A percentile compares a stretch with the other conserved stretches of the same genome.
phyloP scores from a whole-genome alignment of 2,797 vertebrate species.

The Knipowitschia caucasica region DNA sequence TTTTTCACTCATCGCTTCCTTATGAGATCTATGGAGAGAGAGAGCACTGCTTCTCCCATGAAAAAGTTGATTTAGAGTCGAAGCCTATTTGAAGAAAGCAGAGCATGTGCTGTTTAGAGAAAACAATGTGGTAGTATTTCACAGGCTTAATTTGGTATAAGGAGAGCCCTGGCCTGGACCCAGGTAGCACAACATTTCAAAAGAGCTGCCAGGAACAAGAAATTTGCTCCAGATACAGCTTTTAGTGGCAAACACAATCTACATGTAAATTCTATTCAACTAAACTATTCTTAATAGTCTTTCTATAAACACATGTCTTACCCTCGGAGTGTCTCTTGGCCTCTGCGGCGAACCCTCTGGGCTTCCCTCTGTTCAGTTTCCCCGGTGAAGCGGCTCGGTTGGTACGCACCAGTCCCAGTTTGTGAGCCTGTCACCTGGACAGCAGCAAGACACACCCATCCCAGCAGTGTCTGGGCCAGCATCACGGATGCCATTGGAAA shows the following conservation, averaged over 20 bases:
- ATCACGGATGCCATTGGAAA: constrained; percentile 76
- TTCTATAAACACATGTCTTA: constrained; percentile 48
- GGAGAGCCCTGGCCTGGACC: constrained; percentile 44
- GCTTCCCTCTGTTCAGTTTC: constrained; percentile 77
- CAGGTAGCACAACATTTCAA: constrained; percentile 55
- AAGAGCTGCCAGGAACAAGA: constrained; percentile 47
- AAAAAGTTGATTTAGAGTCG: constrained; percentile 54
- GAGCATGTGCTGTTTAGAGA: constrained; percentile 63
- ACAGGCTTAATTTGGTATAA: constrained; percentile 55
- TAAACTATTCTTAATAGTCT: background rate
- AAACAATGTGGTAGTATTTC: constrained; percentile 71
- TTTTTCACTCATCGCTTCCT: constrained; percentile 44
- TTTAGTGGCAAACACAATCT: constrained; percentile 13
- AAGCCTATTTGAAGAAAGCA: constrained; percentile 44
- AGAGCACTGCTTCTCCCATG: constrained; percentile 42
- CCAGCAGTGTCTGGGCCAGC: constrained; percentile 82
- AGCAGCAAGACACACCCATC: constrained; percentile 73
- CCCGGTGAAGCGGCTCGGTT: constrained; percentile 75
- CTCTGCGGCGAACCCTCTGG: constrained; percentile 85
- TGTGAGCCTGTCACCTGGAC: constrained; percentile 62
- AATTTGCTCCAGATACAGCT: constrained; percentile 31
- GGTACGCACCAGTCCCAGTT: constrained; percentile 72
- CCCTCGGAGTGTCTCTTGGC: constrained; percentile 89
- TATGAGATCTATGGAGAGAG: constrained; percentile 39
- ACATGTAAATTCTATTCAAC: background rate